Conservation (phyloP, 2,888 invertebrate species). For the Elegia similella region DNA sequence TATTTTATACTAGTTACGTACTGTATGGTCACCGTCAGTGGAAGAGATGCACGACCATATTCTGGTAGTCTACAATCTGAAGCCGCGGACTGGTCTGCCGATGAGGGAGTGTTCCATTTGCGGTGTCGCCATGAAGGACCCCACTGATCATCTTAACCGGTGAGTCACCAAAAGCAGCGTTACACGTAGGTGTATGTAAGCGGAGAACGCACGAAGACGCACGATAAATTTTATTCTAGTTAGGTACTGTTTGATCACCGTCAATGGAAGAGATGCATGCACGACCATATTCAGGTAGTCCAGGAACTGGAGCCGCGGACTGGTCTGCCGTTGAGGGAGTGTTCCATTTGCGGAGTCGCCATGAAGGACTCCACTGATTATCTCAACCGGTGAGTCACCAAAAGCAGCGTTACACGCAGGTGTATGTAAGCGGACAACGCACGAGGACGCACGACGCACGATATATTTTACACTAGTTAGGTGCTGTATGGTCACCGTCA, state of each 20-base stretch:
- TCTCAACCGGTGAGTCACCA: not conserved
- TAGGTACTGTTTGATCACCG: too few species aligned
- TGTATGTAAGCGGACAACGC: too few species aligned
- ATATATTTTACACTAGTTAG: too few species aligned
- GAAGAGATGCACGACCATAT: slow-evolving; percentile 53
- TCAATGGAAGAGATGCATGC: slow-evolving; percentile 42
- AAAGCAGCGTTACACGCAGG: too few species aligned
- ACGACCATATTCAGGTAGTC: slow-evolving; percentile 48
- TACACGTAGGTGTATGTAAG: too few species aligned
- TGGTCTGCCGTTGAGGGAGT: slow-evolving; percentile 47
- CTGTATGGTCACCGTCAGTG: too few species aligned
- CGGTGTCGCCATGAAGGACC: slow-evolving; percentile 52
- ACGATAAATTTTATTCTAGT: too few species aligned
- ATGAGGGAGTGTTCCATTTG: slow-evolving; percentile 57
- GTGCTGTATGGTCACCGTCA: too few species aligned
- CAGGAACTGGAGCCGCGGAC: slow-evolving; percentile 56
- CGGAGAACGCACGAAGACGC: too few species aligned
- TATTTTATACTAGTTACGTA: too few species aligned
- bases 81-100: slow-evolving; percentile 45
- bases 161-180: too few species aligned
- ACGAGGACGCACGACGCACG: too few species aligned
- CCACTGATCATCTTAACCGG: slow-evolving; percentile 56
- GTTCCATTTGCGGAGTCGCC: slow-evolving; percentile 55
- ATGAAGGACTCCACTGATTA: slow-evolving; percentile 53
- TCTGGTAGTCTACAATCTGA: slow-evolving; percentile 47